A percentile compares a stretch with the other conserved stretches of the same genome.
Conservation (phyloP, 2,888 invertebrate genomes). For the Gandaritis pyraliata region DNA sequence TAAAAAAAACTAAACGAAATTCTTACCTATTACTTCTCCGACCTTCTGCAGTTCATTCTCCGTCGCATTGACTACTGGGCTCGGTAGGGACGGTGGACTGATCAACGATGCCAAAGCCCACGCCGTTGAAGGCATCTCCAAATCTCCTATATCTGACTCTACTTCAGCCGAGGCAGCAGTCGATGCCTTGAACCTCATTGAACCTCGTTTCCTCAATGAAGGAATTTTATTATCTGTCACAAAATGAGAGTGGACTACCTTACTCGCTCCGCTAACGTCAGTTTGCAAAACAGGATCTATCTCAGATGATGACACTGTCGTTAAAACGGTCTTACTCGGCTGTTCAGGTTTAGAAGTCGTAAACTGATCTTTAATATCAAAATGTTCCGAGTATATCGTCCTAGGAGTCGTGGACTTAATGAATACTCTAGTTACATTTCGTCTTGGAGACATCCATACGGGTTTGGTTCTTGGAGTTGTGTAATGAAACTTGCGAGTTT, state of each 20-base stretch:
- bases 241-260: constrained; percentile 71
- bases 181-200: constrained; percentile 70
- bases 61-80: constrained; percentile 54
- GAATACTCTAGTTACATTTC: constrained; percentile 61
- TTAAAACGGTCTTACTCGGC: constrained; percentile 60
- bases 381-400: constrained; percentile 76
- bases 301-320: constrained; percentile 76
- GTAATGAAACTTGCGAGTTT: constrained; percentile 68
- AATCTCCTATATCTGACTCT: constrained; percentile 58
- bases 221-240: constrained; percentile 79
- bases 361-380: constrained; percentile 67
- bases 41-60: constrained; percentile 79
- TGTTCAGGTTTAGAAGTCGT: constrained; percentile 53
- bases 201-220: constrained; percentile 79
- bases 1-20: not conserved
- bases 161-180: constrained; percentile 60
- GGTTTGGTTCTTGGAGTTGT: constrained; percentile 73
- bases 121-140: constrained; percentile 79
- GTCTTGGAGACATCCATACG: constrained; percentile 73
- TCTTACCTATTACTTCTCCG: constrained; percentile 69
- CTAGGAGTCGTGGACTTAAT: constrained; percentile 60
- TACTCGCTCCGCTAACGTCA: constrained; percentile 68
- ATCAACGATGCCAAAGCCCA: constrained; percentile 81
- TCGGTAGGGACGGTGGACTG: constrained; percentile 65
- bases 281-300: constrained; percentile 79